Percentiles rank a stretch among this genome's conserved stretches.
phyloP scores from a whole-genome alignment of 2,888 invertebrate genomes.

The Caenorhabditis imperialis region DNA sequence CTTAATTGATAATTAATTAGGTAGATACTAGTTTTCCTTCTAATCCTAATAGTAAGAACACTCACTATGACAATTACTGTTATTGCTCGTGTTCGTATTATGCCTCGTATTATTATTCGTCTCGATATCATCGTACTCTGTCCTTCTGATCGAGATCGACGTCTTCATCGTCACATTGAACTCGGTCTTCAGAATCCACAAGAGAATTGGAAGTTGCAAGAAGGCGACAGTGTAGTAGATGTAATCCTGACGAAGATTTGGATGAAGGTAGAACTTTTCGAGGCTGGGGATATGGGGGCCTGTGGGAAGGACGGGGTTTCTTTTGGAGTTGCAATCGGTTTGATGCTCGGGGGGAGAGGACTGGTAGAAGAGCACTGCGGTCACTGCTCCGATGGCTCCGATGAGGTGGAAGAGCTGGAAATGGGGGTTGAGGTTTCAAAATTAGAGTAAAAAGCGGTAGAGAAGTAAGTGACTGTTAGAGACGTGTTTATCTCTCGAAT shows the following conservation, averaged over 20 bases:
- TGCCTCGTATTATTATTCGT: conserved; percentile 17
- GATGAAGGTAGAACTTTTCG: conserved; percentile 49
- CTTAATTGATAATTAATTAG: too few species aligned
- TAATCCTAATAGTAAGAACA: too few species aligned
- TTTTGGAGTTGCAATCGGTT: conserved; percentile 27
- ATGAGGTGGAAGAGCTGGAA: conserved; percentile 43
- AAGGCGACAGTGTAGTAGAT: conserved; percentile 39
- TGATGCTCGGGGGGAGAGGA: conserved; percentile 39
- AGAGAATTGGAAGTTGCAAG: conserved; percentile 34
- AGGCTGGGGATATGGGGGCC: conserved; percentile 53
- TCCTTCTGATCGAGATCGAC: conserved; percentile 48
- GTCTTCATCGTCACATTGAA: conserved; percentile 36
- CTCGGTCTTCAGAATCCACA: conserved; percentile 13
- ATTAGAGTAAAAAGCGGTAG: too few species aligned
- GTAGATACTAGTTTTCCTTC: too few species aligned
- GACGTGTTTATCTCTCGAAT: too few species aligned
- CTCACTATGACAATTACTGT: conserved; percentile 37
- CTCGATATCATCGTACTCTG: conserved; percentile 49
- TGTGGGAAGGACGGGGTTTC: conserved; percentile 15
- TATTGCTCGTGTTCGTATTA: conserved; percentile 3
- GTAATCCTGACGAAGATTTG: conserved; percentile 32
- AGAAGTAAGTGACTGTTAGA: too few species aligned
- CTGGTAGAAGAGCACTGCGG: conserved; percentile 40
- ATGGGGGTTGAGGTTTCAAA: too few species aligned
- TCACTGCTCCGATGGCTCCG: conserved; percentile 40